Evolutionary conservation across 2,888 invertebrate genomes (phyloP).

Genomic region (Camptogramma bilineatum): DNA sequence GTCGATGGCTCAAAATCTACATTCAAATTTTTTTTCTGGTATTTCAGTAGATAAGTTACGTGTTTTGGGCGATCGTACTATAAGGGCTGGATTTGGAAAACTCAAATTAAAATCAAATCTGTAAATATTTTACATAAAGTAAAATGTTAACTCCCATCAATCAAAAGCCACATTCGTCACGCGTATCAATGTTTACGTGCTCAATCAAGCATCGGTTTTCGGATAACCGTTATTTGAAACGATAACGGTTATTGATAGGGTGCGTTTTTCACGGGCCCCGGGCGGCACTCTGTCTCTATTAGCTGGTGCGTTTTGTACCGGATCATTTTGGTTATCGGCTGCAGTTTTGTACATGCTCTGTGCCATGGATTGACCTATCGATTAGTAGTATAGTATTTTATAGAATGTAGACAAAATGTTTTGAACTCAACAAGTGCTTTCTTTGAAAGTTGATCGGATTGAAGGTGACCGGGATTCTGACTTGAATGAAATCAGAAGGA

Average conservation of each 20-base stretch:
- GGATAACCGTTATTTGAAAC: slow-evolving; percentile 38
- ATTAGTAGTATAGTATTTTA: background rate
- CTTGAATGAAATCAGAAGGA: background rate
- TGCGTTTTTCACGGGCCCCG: slow-evolving; percentile 69
- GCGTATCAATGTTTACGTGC: slow-evolving; percentile 41
- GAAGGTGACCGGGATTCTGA: background rate
- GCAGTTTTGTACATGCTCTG: slow-evolving; percentile 30
- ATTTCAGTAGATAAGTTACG: background rate
- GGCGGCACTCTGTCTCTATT: slow-evolving; percentile 61
- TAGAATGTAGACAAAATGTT: background rate
- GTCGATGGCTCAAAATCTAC: no score
- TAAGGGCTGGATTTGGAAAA: background rate
- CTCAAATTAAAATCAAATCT: background rate
- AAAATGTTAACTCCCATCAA: slow-evolving; percentile 28
- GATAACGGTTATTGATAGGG: slow-evolving; percentile 65
- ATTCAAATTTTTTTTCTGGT: no score
- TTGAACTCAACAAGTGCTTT: slow-evolving; percentile 8
- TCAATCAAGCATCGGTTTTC: slow-evolving; percentile 30
- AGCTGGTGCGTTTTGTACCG: slow-evolving; percentile 38
- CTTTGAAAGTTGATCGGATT: background rate
- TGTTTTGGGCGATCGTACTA: background rate
- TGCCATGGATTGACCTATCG: background rate
- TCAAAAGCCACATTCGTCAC: slow-evolving; percentile 50
- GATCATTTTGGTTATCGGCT: slow-evolving; percentile 30
- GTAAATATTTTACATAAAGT: slow-evolving; percentile 31